A percentile compares a stretch with the other conserved stretches of the same genome.
These are phyloP conservation scores for Tragelaphus scriptus DNA, from an alignment of 2,113 vertebrate genomes.

Conservation along the genomic window DNA sequence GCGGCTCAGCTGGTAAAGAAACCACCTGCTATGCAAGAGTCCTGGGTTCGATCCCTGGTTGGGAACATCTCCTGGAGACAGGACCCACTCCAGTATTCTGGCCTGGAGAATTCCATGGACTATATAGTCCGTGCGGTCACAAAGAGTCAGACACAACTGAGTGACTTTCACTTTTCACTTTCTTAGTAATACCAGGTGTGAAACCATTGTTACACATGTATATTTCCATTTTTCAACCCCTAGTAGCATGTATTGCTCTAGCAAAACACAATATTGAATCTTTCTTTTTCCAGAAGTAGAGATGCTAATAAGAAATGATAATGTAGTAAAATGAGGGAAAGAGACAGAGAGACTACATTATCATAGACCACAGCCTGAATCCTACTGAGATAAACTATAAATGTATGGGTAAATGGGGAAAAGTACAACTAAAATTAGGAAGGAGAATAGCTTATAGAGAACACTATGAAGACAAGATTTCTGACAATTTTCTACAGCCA, in stretches of 20 bases:
- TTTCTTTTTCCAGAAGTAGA: neutral
- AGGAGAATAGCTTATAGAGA: neutral
- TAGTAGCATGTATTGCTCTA: neutral
- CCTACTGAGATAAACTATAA: neutral
- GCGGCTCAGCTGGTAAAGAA: neutral
- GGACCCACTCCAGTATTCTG: neutral
- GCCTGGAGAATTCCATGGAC: neutral
- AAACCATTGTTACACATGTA: neutral
- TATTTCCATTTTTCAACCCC: neutral
- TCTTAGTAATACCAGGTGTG: neutral
- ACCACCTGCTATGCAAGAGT: neutral
- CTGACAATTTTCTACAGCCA: neutral
- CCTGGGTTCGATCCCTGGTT: neutral
- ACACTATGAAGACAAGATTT: neutral
- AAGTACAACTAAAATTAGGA: neutral
- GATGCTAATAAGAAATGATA: neutral
- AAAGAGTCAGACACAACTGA: neutral
- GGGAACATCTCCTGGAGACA: neutral
- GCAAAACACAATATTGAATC: neutral
- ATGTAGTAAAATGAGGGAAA: neutral
- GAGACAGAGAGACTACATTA: neutral
- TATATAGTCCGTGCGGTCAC: neutral
- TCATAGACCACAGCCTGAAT: neutral
- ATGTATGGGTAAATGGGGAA: neutral
- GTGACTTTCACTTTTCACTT: neutral